phyloP scores from a whole-genome alignment of 2,113 vertebrate species.

The Ascaphus truei region DNA sequence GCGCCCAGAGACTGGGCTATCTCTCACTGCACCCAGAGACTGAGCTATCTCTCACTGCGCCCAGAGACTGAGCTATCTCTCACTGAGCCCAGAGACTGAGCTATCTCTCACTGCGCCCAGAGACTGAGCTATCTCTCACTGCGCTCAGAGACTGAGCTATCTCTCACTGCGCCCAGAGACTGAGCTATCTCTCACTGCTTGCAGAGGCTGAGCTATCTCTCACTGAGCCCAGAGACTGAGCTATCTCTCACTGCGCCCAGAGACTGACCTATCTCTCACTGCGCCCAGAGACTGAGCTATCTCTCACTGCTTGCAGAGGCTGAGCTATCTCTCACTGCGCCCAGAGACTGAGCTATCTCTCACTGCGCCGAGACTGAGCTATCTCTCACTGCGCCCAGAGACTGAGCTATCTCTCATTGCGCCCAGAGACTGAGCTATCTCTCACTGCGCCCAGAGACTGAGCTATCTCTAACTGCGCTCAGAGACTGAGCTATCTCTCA shows the following conservation, averaged over 20 bases:
- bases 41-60: too few relatives aligned
- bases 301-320: neutral
- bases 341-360: neutral
- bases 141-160: neutral
- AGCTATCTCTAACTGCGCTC: too few relatives aligned
- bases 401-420: neutral
- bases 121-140: neutral
- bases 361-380: neutral
- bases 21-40: neutral
- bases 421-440: neutral
- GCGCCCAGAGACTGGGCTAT: neutral
- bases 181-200: too few relatives aligned
- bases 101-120: neutral
- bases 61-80: neutral
- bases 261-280: neutral
- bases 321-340: too few relatives aligned
- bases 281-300: neutral
- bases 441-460: too few relatives aligned
- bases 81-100: neutral
- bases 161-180: neutral
- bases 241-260: neutral
- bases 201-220: neutral
- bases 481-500: neutral
- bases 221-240: neutral
- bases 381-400: neutral